phyloP scores from a whole-genome alignment of 2,797 vertebrate species.

The Cynodonichthys magdalenae region DNA sequence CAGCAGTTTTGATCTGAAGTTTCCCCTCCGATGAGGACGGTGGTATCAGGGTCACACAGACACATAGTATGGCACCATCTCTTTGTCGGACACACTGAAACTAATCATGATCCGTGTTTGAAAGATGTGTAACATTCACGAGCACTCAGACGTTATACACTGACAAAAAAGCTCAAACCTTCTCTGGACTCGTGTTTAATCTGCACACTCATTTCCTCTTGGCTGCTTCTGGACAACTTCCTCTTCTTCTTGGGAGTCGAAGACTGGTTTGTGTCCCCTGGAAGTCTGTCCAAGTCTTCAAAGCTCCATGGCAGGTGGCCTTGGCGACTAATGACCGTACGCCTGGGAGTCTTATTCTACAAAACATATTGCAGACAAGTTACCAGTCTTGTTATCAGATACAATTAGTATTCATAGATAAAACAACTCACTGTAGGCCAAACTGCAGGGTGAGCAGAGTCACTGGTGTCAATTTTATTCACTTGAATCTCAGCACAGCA shows the following conservation, averaged over 20 bases:
- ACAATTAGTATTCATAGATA: not conserved
- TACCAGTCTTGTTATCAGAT: too few relatives aligned
- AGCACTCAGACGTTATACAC: not conserved
- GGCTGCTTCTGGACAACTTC: conserved; percentile 60
- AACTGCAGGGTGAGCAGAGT: conserved; percentile 26
- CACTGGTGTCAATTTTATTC: conserved; percentile 59
- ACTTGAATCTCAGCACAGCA: conserved; percentile 69
- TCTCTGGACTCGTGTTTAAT: conserved; percentile 60
- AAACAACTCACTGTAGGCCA: conserved; percentile 70
- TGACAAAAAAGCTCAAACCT: conserved; percentile 31
- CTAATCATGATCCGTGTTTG: conserved; percentile 33
- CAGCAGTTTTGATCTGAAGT: conserved; percentile 72
- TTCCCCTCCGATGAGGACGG: conserved; percentile 88
- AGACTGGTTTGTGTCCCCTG: conserved; percentile 45
- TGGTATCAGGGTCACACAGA: conserved; percentile 85
- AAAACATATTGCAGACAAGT: not conserved
- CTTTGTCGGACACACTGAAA: conserved; percentile 83
- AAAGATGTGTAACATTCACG: not conserved
- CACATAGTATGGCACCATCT: conserved; percentile 90
- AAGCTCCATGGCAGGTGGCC: conserved; percentile 65
- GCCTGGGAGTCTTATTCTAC: conserved; percentile 72
- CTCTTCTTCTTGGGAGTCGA: conserved; percentile 67
- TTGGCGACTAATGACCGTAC: conserved; percentile 56
- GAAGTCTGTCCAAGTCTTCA: conserved; percentile 57
- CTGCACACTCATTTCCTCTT: conserved; percentile 55